Conservation (phyloP, 2,888 invertebrate genomes). For the Busseola fusca region DNA sequence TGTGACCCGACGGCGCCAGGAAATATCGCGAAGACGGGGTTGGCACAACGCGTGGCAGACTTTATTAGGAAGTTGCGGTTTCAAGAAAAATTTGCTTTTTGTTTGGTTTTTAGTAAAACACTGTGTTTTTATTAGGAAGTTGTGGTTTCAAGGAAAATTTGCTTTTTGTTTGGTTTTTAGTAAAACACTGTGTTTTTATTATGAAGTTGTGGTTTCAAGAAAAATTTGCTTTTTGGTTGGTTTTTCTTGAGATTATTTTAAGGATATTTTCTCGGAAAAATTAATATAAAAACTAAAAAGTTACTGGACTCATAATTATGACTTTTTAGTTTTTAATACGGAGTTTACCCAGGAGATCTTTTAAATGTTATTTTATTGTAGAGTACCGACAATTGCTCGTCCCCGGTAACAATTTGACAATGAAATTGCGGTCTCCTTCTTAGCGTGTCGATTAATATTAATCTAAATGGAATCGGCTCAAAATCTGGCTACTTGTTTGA, state of each 20-base stretch:
- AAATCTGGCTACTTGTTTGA: too few relatives aligned
- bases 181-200: slow-evolving; percentile 14
- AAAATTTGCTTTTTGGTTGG: background rate
- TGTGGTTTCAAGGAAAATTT: background rate
- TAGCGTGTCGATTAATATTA: too few relatives aligned
- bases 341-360: too few relatives aligned
- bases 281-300: too few relatives aligned
- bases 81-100: background rate
- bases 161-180: too few relatives aligned
- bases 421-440: background rate
- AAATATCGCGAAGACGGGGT: slow-evolving; percentile 12
- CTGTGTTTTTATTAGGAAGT: slow-evolving; percentile 17
- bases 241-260: background rate
- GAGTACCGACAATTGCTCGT: background rate
- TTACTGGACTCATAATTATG: too few relatives aligned
- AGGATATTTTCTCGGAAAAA: background rate
- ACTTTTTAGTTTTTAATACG: too few relatives aligned
- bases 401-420: background rate
- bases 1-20: background rate
- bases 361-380: too few relatives aligned
- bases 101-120: too few relatives aligned
- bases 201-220: background rate
- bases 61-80: slow-evolving; percentile 20
- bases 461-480: too few relatives aligned
- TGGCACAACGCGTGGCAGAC: slow-evolving; percentile 19